Evolutionary conservation across 2,113 vertebrate genomes (phyloP).

Genomic region (Triplophysa siluroides): DNA sequence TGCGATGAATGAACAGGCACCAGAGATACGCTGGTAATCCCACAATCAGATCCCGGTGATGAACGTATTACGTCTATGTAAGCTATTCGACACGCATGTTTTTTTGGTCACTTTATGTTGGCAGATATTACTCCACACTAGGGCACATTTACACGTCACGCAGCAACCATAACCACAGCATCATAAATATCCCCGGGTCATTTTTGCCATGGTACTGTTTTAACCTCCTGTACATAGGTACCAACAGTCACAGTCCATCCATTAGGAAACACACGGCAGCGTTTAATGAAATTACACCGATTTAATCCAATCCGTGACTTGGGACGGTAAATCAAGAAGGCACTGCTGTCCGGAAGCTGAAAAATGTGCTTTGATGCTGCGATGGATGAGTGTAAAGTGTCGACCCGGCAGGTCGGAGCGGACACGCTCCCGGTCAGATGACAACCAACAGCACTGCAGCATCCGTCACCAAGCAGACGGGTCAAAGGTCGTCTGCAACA

Average conservation of each 20-base stretch:
- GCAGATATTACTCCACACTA: too few species aligned
- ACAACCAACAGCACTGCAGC: conserved; percentile 47
- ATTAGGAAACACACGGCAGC: background rate
- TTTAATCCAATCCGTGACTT: conserved; percentile 16
- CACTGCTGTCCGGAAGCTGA: background rate
- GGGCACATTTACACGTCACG: conserved; percentile 19
- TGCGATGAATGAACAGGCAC: conserved; percentile 40
- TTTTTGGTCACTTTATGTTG: too few species aligned
- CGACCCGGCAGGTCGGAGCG: conserved; percentile 34
- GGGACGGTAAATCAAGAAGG: background rate
- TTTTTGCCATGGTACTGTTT: background rate
- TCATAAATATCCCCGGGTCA: conserved; percentile 25
- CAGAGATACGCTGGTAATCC: conserved; percentile 29
- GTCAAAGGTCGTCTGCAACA: conserved; percentile 38
- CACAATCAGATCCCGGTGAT: conserved; percentile 6
- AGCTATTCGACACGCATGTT: background rate
- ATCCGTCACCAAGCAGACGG: conserved; percentile 52
- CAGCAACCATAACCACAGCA: background rate
- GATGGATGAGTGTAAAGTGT: conserved; percentile 38
- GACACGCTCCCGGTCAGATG: conserved; percentile 38
- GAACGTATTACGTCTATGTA: background rate
- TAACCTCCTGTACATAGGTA: background rate
- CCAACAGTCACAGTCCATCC: conserved; percentile 27
- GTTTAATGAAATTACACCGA: conserved; percentile 23
- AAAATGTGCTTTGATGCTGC: background rate